A percentile compares a stretch with the other conserved stretches of the same genome.
phyloP scores from a whole-genome alignment of 2,888 invertebrate species.

The Eulithis prunata region DNA sequence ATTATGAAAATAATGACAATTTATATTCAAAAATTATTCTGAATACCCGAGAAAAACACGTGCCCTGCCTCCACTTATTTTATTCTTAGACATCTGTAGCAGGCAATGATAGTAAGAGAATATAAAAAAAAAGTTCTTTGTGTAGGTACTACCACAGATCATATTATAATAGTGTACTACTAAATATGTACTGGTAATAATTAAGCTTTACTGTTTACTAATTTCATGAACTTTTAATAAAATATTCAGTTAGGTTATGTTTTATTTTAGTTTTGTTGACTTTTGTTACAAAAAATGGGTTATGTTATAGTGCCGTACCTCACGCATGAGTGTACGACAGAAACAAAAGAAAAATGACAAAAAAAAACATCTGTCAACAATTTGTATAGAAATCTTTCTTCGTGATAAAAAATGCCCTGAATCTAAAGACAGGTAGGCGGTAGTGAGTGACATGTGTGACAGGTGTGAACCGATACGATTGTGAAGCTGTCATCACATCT shows the following conservation, averaged over 20 bases:
- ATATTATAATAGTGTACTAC: no score
- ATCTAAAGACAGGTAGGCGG: conserved; percentile 44
- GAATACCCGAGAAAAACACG: not conserved
- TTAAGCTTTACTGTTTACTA: no score
- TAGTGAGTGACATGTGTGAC: conserved; percentile 34
- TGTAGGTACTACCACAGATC: no score
- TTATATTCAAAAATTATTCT: not conserved
- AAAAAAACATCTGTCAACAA: conserved; percentile 15
- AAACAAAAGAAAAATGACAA: conserved; percentile 14
- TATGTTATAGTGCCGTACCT: no score
- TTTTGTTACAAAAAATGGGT: no score
- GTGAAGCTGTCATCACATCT: conserved; percentile 57
- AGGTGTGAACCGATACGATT: conserved; percentile 42
- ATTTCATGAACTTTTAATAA: no score
- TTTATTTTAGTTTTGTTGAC: no score
- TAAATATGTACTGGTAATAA: no score
- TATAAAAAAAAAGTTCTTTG: no score
- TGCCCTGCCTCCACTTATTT: not conserved
- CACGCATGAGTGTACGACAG: no score
- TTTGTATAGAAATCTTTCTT: conserved; percentile 33
- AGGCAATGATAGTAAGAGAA: no score
- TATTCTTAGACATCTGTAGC: not conserved
- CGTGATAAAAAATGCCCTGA: conserved; percentile 27
- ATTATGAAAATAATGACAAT: conserved; percentile 8
- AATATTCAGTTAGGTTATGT: no score